Evolutionary conservation across 2,797 vertebrate species (phyloP).

Genomic region (Rhinatrema bivittatum): DNA sequence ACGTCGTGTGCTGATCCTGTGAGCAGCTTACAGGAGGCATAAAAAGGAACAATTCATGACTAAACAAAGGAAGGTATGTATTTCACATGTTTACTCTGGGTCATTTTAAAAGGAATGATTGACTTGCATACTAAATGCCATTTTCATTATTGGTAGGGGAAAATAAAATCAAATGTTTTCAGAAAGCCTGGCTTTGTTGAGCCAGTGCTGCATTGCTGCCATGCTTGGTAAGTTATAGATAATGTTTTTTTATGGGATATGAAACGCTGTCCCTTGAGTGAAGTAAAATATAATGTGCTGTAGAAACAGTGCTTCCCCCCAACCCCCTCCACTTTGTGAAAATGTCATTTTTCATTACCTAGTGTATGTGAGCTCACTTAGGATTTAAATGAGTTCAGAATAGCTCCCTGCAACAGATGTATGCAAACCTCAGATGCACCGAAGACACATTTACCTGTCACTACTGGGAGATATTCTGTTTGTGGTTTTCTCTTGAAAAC

Average conservation of each 20-base stretch:
- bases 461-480: constrained; percentile 10
- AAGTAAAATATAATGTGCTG: constrained; percentile 24
- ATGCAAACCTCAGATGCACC: constrained; percentile 9
- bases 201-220: constrained; percentile 27
- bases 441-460: constrained; percentile 18
- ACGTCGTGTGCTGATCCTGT: constrained; percentile 50
- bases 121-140: constrained; percentile 42
- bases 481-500: constrained; percentile 17
- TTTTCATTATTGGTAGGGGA: constrained; percentile 22
- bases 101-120: constrained; percentile 34
- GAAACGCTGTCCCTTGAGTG: constrained; percentile 32
- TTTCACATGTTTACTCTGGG: constrained; percentile 47
- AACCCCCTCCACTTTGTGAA: constrained; percentile 18
- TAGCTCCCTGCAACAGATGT: not conserved
- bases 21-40: constrained; percentile 46
- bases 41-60: constrained; percentile 53
- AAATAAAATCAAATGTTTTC: constrained; percentile 9
- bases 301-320: constrained; percentile 29
- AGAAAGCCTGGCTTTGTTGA: too few relatives aligned
- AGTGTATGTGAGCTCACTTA: constrained; percentile 17
- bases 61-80: constrained; percentile 46
- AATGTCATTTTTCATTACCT: constrained; percentile 34
- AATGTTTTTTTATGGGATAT: constrained; percentile 29
- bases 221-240: constrained; percentile 27
- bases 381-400: constrained; percentile 17